Percentiles rank a stretch among this genome's conserved stretches.
Evolutionary conservation across 2,888 invertebrate species (phyloP).

Genomic region (Eutolmus rufibarbis): DNA sequence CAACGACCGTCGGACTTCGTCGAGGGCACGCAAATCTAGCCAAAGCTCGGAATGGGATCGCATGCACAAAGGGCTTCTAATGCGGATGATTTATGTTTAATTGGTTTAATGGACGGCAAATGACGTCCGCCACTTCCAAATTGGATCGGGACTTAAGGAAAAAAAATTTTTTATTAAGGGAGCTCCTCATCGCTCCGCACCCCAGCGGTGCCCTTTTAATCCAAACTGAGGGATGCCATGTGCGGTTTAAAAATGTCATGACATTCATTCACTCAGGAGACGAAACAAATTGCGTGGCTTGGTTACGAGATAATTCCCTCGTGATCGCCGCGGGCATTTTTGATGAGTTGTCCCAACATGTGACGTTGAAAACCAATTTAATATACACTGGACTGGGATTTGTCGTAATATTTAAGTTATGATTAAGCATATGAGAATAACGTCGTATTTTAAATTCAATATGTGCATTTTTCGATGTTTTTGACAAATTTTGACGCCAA

Average conservation of each 20-base stretch:
- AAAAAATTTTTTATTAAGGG: slow-evolving; percentile 6
- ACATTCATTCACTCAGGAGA: background rate
- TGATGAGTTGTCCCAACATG: background rate
- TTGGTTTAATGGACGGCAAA: slow-evolving; percentile 32
- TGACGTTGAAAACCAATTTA: background rate
- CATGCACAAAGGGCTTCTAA: slow-evolving; percentile 25
- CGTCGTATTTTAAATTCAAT: too few species aligned
- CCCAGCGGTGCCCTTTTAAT: background rate
- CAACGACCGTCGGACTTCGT: background rate
- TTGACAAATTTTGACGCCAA: too few species aligned
- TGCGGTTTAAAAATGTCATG: background rate
- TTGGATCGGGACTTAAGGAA: slow-evolving; percentile 1
- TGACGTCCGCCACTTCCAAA: slow-evolving; percentile 22
- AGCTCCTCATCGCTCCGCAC: background rate
- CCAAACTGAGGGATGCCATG: background rate
- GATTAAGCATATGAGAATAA: too few species aligned
- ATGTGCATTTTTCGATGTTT: too few species aligned
- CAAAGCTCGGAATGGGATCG: slow-evolving; percentile 1
- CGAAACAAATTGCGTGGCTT: background rate
- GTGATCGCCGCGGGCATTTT: background rate
- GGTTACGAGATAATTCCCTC: background rate
- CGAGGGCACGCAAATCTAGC: slow-evolving; percentile 5
- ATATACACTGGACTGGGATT: background rate
- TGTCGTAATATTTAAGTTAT: background rate
- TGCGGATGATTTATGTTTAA: slow-evolving; percentile 25